A percentile compares a stretch with the other conserved stretches of the same genome.
Evolutionary conservation across 2,888 invertebrate species (phyloP).

Genomic region (Tinea semifulvella): DNA sequence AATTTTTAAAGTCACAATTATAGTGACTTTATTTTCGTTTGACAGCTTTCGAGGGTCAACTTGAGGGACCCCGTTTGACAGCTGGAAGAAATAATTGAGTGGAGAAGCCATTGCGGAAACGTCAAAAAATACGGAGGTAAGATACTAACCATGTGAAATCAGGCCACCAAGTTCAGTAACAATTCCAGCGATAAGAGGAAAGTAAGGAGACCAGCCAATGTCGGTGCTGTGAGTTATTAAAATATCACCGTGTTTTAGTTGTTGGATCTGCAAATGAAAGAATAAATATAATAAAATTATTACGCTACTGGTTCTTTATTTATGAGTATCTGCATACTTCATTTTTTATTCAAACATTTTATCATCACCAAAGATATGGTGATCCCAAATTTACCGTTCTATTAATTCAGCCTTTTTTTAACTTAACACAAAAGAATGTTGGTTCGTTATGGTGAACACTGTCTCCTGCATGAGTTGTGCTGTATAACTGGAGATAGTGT

Average conservation of each 20-base stretch:
- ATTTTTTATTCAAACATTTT: background rate
- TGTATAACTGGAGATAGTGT: too few species aligned
- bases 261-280: slow-evolving; percentile 36
- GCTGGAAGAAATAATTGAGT: too few species aligned
- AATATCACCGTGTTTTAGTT: slow-evolving; percentile 72
- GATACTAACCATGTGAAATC: slow-evolving; percentile 77
- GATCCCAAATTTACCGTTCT: background rate
- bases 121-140: too few species aligned
- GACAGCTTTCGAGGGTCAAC: too few species aligned
- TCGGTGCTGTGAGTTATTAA: slow-evolving; percentile 81
- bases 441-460: background rate
- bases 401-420: background rate
- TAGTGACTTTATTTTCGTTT: too few species aligned
- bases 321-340: background rate
- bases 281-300: background rate
- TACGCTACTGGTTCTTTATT: slow-evolving; percentile 3
- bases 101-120: background rate
- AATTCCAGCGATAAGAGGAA: slow-evolving; percentile 79
- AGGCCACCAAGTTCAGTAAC: slow-evolving; percentile 86
- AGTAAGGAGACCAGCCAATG: slow-evolving; percentile 88
- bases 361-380: background rate
- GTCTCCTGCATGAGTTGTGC: background rate
- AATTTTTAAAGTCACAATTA: too few species aligned
- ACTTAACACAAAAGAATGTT: background rate
- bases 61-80: too few species aligned